Base-by-base conservation (phyloP, 2,888 invertebrate species). In the Luffia ferchaultella region DNA sequence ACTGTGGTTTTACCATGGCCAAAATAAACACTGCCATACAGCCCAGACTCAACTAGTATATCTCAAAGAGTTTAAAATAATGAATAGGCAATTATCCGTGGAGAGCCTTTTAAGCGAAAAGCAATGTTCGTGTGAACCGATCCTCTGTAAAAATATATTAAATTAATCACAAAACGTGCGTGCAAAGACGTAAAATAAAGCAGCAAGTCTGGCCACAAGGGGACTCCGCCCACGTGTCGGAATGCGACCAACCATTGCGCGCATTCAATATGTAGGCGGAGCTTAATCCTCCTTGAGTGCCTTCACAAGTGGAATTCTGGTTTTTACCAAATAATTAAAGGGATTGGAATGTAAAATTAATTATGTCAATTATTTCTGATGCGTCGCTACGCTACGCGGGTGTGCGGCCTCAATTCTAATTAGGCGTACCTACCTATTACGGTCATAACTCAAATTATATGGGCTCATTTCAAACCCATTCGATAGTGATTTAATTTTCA, bases 161-260 rank as follows among this genome's bases (percentile, higher is more conserved):
- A 76, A 79, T 79, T 79, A 77, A 80, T 76, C 77, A 76, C 65
- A 63, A 61, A 57, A 57, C 55, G 65, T 68, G 72, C 75, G 70
- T 70, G 70, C 59, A 55, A 60, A 50, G 63, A 59, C 58, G 64
- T 60, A 63, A 63, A 67, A 68, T 68, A 67, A 66, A 61, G 53
- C 55, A 57, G 50, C 50, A 51, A 55, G 48, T 54, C 55, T 50
- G 49, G 51, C 41, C 46, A 16, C 3, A 3, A 12, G 30, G 12
- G 44, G 48, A 43, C 50, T 44, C 45, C 50, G 52, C 52, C 45
- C 16, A 45, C 46, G 42, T 3, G 30, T 12, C 30, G 30, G 30
- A 3, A 12, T 12, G 30, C 50, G 45, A 16, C 18, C n/a, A n/a
- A n/a, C n/a, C n/a, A n/a, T n/a, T n/a, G n/a, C n/a, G n/a, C n/a